Conservation (phyloP, 2,113 vertebrate species). For the Cyanocitta stelleri region DNA sequence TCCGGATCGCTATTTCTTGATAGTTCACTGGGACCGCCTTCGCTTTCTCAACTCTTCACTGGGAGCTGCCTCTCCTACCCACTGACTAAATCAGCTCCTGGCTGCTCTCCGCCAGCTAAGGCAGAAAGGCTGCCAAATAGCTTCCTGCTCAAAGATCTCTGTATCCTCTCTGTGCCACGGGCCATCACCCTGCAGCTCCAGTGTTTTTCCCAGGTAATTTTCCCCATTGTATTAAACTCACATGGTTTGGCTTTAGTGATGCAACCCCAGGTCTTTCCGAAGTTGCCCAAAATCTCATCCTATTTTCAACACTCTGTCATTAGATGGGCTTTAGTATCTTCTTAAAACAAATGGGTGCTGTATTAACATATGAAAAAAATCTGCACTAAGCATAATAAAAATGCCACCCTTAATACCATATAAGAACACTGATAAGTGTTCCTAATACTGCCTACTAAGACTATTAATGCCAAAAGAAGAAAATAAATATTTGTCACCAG, state of each 20-base stretch:
- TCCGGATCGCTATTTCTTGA: background rate
- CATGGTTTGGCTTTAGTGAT: background rate
- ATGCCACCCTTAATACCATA: background rate
- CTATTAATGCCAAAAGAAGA: background rate
- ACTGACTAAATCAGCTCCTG: constrained; percentile 20
- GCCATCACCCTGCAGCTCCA: background rate
- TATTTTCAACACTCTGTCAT: background rate
- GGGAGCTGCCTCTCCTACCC: constrained; percentile 20
- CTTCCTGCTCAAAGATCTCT: constrained; percentile 11
- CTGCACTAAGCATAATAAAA: background rate
- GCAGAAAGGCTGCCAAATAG: constrained; percentile 17
- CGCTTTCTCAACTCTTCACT: background rate
- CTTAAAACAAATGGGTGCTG: background rate
- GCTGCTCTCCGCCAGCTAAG: background rate
- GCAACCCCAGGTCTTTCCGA: background rate
- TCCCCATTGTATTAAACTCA: background rate
- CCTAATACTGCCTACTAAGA: background rate
- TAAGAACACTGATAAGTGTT: background rate
- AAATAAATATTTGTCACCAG: constrained; percentile 27
- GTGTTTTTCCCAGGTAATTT: background rate
- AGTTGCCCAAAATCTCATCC: background rate
- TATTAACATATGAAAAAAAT: background rate
- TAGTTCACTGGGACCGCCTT: constrained; percentile 9
- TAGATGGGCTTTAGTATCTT: background rate
- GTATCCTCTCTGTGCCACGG: background rate